phyloP scores from a whole-genome alignment of 2,888 invertebrate genomes.

The Ophion ellenae region DNA sequence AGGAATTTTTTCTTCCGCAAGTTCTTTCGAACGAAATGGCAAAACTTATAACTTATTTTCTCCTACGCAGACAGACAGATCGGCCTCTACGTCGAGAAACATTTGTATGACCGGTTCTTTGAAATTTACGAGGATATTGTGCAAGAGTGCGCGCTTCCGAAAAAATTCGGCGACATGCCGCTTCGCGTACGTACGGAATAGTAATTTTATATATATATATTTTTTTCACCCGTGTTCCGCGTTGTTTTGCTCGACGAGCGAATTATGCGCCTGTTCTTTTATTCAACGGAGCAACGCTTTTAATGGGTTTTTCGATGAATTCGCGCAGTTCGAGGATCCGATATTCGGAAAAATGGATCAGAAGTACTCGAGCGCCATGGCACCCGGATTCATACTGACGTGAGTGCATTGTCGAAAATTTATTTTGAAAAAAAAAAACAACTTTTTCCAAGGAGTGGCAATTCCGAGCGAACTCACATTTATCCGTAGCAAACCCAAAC shows the following conservation, averaged over 20 bases:
- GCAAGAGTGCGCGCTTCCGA: constrained; percentile 87
- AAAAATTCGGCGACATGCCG: constrained; percentile 86
- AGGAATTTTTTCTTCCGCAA: too few species aligned
- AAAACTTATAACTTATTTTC: constrained; percentile 5
- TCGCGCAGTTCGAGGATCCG: constrained; percentile 87
- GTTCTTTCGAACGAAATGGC: not conserved
- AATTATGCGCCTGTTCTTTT: constrained; percentile 2
- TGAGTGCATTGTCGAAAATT: constrained; percentile 83
- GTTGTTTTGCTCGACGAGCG: constrained; percentile 12
- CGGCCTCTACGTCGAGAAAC: constrained; percentile 89
- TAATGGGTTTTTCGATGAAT: not conserved
- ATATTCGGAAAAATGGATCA: constrained; percentile 89
- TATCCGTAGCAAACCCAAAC: too few species aligned
- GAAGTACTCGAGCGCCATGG: constrained; percentile 92
- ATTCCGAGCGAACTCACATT: too few species aligned
- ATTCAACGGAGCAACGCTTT: not conserved
- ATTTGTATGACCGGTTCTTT: constrained; percentile 88
- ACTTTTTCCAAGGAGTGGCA: not conserved
- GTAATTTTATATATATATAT: not conserved
- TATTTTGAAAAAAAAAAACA: not conserved
- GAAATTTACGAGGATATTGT: constrained; percentile 88
- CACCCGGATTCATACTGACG: constrained; percentile 93
- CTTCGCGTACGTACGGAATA: constrained; percentile 82
- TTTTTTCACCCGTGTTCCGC: constrained; percentile 11
- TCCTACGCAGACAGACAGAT: constrained; percentile 91